Evolutionary conservation across 2,888 invertebrate genomes (phyloP), one percentile per base, ranked within the genome.

Genomic region (Agriopis leucophaearia): DNA sequence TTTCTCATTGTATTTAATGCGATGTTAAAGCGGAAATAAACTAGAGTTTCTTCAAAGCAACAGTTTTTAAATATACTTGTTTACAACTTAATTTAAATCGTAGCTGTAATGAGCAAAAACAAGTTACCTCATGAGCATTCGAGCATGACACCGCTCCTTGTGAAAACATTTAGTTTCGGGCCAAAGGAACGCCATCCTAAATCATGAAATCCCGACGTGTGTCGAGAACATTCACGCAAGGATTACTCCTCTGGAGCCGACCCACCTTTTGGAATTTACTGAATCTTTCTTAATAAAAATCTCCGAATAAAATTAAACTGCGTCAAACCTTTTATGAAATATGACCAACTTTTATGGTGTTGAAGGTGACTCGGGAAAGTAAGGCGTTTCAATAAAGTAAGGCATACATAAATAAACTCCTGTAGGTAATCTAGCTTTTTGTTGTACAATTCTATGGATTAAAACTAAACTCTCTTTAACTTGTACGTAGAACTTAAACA

Each of bases 161-260:
- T 54, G 59, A 56, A 70, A 70, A 69, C 61, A 70, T 71, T 67
- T 45, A 69, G 65, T 67, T 71, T 68, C 52, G 70, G 70, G 67
- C 73, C 61, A 74, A 75, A 76, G 74, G 72, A 74, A 73, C 57
- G 74, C 71, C 64, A 70, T 75, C 75, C 78, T 85, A 83, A 84
- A 86, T 85, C 84, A 83, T 80, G 77, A 77, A 78, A 79, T 77
- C 73, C 75, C 73, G 79, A 80, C 82, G 78, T 78, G 77, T 81
- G 82, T 79, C 80, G 74, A 75, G 78, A 76, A 65, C 77, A 73
- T 72, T 74, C 70, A 74, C 76, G 66, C 74, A 66, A 70, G 74
- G 74, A 81, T 81, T 82, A 84, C 77, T 67, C 74, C 77, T 67
- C 74, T 69, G 67, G 16, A 72, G 59, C 64, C 67, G 58, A 69